phyloP scores from a whole-genome alignment of 2,888 invertebrate genomes.

The Cenopis cana region DNA sequence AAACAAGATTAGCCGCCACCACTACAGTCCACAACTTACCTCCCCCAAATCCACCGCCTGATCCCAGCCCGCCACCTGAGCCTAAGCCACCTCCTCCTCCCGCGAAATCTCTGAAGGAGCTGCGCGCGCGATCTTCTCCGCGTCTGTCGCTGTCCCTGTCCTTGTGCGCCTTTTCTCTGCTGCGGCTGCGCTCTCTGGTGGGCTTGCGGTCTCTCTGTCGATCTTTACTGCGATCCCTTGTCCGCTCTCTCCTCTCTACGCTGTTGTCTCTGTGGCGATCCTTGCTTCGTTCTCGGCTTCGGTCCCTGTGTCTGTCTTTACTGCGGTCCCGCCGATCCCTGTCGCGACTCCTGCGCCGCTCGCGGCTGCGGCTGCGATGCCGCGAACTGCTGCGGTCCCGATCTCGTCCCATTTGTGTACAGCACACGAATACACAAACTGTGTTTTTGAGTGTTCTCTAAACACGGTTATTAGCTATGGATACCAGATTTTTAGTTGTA shows the following conservation, averaged over 20 bases:
- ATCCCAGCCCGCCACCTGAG: conserved; percentile 20
- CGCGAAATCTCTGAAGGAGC: conserved; percentile 32
- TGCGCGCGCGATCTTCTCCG: conserved; percentile 5
- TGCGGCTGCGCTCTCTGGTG: conserved; percentile 31
- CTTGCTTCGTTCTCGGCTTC: conserved; percentile 17
- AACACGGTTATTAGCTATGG: background rate
- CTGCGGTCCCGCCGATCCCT: conserved; percentile 27
- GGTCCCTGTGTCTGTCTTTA: conserved; percentile 20
- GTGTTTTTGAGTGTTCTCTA: background rate
- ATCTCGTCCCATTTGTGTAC: conserved; percentile 55
- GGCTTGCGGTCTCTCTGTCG: conserved; percentile 48
- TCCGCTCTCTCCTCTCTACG: conserved; percentile 48
- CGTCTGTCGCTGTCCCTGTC: conserved; percentile 24
- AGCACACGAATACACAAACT: conserved; percentile 6
- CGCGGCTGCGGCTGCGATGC: conserved; percentile 56
- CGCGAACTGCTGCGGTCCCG: conserved; percentile 55
- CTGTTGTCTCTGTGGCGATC: conserved; percentile 42
- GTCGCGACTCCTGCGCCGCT: conserved; percentile 46
- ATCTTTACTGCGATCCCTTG: conserved; percentile 47
- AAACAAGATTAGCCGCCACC: too few species aligned
- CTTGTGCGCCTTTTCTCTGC: conserved; percentile 14
- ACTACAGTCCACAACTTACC: conserved; percentile 7
- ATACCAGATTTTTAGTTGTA: background rate
- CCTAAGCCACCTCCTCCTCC: conserved; percentile 29
- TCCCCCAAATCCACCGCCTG: conserved; percentile 20